phyloP scores from a whole-genome alignment of 2,888 invertebrate genomes.

The Margaritifera margaritifera region DNA sequence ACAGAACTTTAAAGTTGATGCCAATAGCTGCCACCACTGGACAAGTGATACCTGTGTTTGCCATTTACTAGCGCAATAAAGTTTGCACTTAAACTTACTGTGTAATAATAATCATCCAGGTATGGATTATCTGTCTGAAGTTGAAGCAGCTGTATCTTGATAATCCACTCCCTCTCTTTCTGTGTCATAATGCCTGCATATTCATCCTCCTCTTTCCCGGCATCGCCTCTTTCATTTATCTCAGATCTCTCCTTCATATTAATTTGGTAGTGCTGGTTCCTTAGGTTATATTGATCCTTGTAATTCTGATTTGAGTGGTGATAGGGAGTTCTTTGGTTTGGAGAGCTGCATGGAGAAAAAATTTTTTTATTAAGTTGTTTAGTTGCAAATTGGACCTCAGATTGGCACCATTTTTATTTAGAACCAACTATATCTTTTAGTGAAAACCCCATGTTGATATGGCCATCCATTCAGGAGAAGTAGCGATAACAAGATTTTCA shows the following conservation, averaged over 20 bases:
- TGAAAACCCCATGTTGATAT: no score
- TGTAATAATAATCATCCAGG: conserved; percentile 97
- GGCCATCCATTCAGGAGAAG: no score
- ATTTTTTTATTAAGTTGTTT: no score
- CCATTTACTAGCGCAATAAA: no score
- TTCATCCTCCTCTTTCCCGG: conserved; percentile 51
- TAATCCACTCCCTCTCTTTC: conserved; percentile 95
- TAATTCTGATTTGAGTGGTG: conserved; percentile 1
- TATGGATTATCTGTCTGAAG: conserved; percentile 95
- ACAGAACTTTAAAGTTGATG: no score
- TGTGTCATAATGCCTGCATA: conserved; percentile 95
- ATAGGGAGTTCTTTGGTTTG: conserved; percentile 7
- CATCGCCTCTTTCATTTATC: conserved; percentile 11
- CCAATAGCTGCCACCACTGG: no score
- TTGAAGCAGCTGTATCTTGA: conserved; percentile 95
- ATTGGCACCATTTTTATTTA: no score
- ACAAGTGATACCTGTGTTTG: no score
- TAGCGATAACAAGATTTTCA: no score
- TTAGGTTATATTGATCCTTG: conserved; percentile 28
- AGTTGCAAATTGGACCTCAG: no score
- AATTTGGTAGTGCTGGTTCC: conserved; percentile 25
- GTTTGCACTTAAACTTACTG: conserved; percentile 76
- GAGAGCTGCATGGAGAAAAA: conserved; percentile 1
- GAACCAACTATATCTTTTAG: no score
- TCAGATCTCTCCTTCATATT: conserved; percentile 7